phyloP scores from a whole-genome alignment of 2,113 vertebrate genomes.

The Echinops telfairi region DNA sequence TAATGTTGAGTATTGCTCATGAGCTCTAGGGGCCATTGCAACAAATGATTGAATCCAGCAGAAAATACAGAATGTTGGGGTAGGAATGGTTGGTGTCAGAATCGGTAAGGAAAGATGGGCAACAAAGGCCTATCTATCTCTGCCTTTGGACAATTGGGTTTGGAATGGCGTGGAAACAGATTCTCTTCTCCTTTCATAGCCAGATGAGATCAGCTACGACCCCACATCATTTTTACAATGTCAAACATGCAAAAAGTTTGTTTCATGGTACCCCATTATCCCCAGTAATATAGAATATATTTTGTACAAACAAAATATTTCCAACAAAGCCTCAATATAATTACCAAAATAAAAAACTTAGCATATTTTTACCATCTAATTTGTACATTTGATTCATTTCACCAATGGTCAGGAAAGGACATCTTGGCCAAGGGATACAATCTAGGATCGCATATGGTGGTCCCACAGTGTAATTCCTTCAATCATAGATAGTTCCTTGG shows the following conservation, averaged over 20 bases:
- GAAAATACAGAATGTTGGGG: too few species aligned
- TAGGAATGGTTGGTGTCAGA: too few species aligned
- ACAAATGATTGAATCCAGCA: too few species aligned
- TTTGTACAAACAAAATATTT: conserved; percentile 16
- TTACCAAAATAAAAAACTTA: conserved; percentile 20
- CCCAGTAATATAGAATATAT: background rate
- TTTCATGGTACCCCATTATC: background rate
- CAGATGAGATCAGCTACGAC: too few species aligned
- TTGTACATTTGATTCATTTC: background rate
- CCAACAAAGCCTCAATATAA: background rate
- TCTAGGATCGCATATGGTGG: background rate
- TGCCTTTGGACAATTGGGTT: too few species aligned
- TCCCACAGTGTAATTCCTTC: background rate
- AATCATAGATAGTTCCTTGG: background rate
- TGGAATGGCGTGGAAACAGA: too few species aligned
- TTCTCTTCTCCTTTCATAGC: too few species aligned
- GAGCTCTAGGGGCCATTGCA: too few species aligned
- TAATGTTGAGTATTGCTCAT: too few species aligned
- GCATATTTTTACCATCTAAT: background rate
- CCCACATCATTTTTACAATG: background rate
- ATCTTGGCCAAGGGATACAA: background rate
- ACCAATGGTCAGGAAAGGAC: background rate
- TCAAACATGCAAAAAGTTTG: background rate
- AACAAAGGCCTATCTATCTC: too few species aligned
- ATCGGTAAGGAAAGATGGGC: too few species aligned